Evolutionary conservation across 2,888 invertebrate species (phyloP).

Genomic region (Geotrupes spiniger): DNA sequence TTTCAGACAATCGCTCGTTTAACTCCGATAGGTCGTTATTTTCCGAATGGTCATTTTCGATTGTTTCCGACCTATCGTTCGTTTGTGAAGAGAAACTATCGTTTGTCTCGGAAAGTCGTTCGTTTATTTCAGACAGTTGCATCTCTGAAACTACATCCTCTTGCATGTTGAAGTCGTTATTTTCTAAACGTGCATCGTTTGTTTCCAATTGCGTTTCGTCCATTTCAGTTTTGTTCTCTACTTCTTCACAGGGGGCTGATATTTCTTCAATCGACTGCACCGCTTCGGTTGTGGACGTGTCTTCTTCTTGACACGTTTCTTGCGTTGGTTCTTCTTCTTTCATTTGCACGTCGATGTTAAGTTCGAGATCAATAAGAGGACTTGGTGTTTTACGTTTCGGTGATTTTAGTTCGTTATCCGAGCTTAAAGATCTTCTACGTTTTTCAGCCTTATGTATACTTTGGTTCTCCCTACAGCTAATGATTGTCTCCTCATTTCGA

Average conservation of each 20-base stretch:
- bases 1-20: slow-evolving; percentile 13
- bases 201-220: neutral
- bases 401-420: slow-evolving; percentile 35
- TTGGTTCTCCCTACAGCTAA: slow-evolving; percentile 40
- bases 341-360: slow-evolving; percentile 8
- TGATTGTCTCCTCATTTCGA: slow-evolving; percentile 48
- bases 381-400: slow-evolving; percentile 37
- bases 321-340: slow-evolving; percentile 7
- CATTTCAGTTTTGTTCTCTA: neutral
- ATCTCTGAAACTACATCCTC: too few species aligned
- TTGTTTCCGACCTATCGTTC: slow-evolving; percentile 7
- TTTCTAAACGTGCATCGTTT: neutral
- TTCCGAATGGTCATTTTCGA: slow-evolving; percentile 3
- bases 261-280: neutral
- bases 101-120: slow-evolving; percentile 10
- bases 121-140: slow-evolving; percentile 10
- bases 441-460: slow-evolving; percentile 35
- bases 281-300: slow-evolving; percentile 1
- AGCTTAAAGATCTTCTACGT: slow-evolving; percentile 40
- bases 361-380: neutral
- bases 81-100: slow-evolving; percentile 10
- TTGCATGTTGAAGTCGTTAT: slow-evolving; percentile 1
- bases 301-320: slow-evolving; percentile 1
- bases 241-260: neutral
- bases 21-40: slow-evolving; percentile 7